Conservation (phyloP, 2,797 vertebrate species). For the Falco naumanni region DNA sequence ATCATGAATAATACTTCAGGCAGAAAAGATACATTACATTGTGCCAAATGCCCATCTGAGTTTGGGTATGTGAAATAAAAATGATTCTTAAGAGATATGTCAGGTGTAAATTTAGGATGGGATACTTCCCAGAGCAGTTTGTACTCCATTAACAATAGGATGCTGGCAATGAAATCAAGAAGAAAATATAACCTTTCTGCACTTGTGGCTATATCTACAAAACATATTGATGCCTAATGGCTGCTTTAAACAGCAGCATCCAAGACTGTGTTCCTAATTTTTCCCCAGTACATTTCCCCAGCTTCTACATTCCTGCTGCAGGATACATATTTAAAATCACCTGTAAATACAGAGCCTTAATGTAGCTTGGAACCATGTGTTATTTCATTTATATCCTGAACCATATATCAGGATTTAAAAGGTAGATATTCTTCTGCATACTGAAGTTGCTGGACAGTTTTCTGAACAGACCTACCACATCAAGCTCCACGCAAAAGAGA, state of each 20-base stretch:
- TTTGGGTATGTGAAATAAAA: constrained; percentile 40
- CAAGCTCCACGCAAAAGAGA: not conserved
- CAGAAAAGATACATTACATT: constrained; percentile 28
- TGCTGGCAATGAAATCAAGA: constrained; percentile 41
- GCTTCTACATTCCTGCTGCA: not conserved
- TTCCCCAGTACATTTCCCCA: not conserved
- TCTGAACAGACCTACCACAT: not conserved
- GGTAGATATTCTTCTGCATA: not conserved
- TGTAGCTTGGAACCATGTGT: not conserved
- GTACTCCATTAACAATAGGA: constrained; percentile 41
- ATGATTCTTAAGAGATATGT: not conserved
- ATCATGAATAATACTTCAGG: constrained; percentile 66
- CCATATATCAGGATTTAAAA: not conserved
- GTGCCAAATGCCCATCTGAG: constrained; percentile 58
- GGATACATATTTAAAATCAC: not conserved
- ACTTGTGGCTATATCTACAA: constrained; percentile 3
- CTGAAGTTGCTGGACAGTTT: not conserved
- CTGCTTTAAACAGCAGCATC: not conserved
- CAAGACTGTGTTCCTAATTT: not conserved
- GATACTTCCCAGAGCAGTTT: constrained; percentile 47
- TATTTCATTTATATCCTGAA: not conserved
- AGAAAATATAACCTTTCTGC: constrained; percentile 58
- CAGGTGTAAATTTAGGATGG: constrained; percentile 55
- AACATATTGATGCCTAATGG: not conserved
- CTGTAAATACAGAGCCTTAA: not conserved